Conservation (phyloP, 2,113 vertebrate genomes). For the Hemicordylus capensis region DNA sequence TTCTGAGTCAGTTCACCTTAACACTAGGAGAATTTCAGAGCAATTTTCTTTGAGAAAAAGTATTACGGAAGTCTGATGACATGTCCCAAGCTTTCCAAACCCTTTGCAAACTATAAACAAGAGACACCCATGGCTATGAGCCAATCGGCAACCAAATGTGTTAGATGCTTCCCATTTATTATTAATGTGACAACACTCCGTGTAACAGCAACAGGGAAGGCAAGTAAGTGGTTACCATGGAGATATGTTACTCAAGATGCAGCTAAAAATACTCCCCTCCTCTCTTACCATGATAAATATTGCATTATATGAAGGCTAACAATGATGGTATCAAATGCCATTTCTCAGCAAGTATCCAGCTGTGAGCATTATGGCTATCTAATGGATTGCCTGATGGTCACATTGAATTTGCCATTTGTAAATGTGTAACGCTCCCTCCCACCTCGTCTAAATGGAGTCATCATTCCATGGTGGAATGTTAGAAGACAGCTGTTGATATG, state of each 20-base stretch:
- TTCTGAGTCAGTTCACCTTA: constrained; percentile 47
- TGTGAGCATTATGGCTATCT: constrained; percentile 57
- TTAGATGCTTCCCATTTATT: constrained; percentile 74
- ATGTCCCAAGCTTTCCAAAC: constrained; percentile 45
- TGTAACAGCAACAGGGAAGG: constrained; percentile 67
- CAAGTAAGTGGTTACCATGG: constrained; percentile 75
- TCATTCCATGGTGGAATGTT: constrained; percentile 27
- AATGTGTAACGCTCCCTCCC: not conserved
- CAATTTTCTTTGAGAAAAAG: constrained; percentile 63
- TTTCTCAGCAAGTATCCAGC: constrained; percentile 56
- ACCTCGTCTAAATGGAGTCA: constrained; percentile 6
- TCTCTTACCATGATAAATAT: constrained; percentile 74
- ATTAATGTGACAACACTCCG: constrained; percentile 75
- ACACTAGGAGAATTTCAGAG: constrained; percentile 52
- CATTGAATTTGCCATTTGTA: constrained; percentile 11
- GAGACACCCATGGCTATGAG: constrained; percentile 64
- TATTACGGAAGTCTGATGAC: constrained; percentile 64
- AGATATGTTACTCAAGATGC: constrained; percentile 74
- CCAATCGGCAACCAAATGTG: constrained; percentile 70
- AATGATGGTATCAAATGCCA: constrained; percentile 72
- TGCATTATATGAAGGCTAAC: constrained; percentile 69
- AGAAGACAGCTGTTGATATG: constrained; percentile 48
- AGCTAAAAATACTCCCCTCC: constrained; percentile 73
- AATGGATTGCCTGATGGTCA: constrained; percentile 41
- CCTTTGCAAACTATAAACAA: constrained; percentile 59